phyloP scores from a whole-genome alignment of 1,140 invertebrate genomes.

The Plectrocnemia conspersa region DNA sequence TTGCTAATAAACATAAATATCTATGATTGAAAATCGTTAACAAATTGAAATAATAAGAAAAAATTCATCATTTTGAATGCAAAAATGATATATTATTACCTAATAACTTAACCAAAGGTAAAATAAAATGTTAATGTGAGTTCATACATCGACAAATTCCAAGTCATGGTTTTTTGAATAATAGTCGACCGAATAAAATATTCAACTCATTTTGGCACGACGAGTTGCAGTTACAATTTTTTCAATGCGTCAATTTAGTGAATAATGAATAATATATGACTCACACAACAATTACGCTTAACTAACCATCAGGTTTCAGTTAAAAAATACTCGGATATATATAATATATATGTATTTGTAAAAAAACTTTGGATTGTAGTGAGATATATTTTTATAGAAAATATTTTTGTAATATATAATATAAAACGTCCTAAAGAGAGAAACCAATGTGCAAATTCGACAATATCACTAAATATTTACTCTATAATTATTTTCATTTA shows the following conservation, averaged over 20 bases:
- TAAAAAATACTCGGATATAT: constrained; percentile 5
- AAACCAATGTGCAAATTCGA: constrained; percentile 16
- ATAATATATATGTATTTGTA: too few relatives aligned
- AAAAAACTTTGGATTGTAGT: constrained; percentile 11
- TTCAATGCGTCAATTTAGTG: too few relatives aligned
- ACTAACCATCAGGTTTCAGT: neutral
- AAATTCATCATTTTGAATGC: constrained; percentile 8
- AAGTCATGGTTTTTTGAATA: too few relatives aligned
- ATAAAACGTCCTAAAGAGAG: too few relatives aligned
- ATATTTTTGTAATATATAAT: too few relatives aligned
- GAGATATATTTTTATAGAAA: neutral
- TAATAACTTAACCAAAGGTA: constrained; percentile 15
- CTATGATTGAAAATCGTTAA: constrained; percentile 16
- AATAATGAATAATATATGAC: constrained; percentile 3
- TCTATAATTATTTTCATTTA: constrained; percentile 17
- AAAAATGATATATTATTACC: constrained; percentile 15
- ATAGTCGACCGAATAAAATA: too few relatives aligned
- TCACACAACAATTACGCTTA: neutral
- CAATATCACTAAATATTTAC: constrained; percentile 11
- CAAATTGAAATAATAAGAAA: constrained; percentile 11
- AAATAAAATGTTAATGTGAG: constrained; percentile 1
- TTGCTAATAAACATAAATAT: constrained; percentile 31
- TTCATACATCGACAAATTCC: constrained; percentile 2
- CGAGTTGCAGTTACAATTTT: too few relatives aligned
- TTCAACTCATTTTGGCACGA: too few relatives aligned